phyloP scores from a whole-genome alignment of 2,113 vertebrate genomes.

The Ophthalmolycus amberensis region DNA sequence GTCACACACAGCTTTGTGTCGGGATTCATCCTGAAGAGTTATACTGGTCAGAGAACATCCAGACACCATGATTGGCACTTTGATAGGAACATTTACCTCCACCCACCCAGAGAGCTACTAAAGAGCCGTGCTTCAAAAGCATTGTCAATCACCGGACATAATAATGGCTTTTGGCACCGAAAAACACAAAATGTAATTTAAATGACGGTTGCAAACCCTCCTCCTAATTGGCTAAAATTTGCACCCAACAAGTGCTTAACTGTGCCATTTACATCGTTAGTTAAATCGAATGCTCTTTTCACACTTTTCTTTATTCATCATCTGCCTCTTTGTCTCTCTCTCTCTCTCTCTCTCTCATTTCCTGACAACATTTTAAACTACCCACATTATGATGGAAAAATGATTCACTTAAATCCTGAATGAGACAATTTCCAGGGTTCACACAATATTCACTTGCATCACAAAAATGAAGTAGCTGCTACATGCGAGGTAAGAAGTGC shows the following conservation, averaged over 20 bases:
- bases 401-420: background rate
- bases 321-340: background rate
- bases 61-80: conserved; percentile 5
- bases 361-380: background rate
- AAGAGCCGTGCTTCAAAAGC: conserved; percentile 28
- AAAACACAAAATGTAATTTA: conserved; percentile 40
- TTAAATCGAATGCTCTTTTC: conserved; percentile 7
- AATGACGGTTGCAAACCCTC: conserved; percentile 20
- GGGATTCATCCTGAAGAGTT: conserved; percentile 18
- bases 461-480: background rate
- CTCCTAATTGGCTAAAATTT: background rate
- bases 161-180: conserved; percentile 43
- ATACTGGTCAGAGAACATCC: conserved; percentile 31
- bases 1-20: conserved; percentile 37
- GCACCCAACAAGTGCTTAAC: conserved; percentile 3
- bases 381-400: background rate
- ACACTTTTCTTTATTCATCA: conserved; percentile 14
- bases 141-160: conserved; percentile 50
- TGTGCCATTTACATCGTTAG: conserved; percentile 14
- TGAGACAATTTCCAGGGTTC: background rate
- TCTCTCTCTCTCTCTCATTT: background rate
- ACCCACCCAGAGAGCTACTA: conserved; percentile 21
- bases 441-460: background rate
- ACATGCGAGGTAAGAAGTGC: background rate
- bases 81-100: conserved; percentile 34